These are phyloP conservation scores for Sycobia sp. DNA, from an alignment of 1,140 invertebrate genomes.

Conservation along the genomic window DNA sequence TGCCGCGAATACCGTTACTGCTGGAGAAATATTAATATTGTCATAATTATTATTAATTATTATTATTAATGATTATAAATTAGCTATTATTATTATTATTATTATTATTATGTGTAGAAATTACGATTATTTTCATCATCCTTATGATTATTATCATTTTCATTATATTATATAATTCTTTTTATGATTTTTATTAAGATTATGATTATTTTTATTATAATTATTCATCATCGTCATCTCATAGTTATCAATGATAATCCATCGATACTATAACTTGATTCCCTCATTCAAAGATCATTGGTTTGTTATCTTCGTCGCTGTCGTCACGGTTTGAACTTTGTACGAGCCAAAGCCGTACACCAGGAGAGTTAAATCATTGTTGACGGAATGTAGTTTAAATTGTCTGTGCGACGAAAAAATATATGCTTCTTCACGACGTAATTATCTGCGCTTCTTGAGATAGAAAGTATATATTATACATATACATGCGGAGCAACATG, in stretches of 20 bases:
- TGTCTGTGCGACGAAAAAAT: constrained; percentile 27
- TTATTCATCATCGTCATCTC: too few relatives aligned
- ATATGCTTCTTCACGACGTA: constrained; percentile 31
- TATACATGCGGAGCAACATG: constrained; percentile 22
- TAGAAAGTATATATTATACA: constrained; percentile 30
- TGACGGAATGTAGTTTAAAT: constrained; percentile 34
- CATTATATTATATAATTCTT: neutral
- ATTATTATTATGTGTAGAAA: constrained; percentile 1
- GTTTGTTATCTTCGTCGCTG: constrained; percentile 28
- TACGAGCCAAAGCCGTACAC: constrained; percentile 4
- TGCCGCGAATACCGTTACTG: constrained; percentile 20
- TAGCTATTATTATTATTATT: constrained; percentile 8
- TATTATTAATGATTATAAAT: constrained; percentile 3
- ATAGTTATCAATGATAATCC: constrained; percentile 18
- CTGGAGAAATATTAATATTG: constrained; percentile 16
- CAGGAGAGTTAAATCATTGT: constrained; percentile 21
- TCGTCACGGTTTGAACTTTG: constrained; percentile 14
- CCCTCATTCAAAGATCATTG: constrained; percentile 24
- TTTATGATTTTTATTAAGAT: neutral
- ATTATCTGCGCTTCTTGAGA: constrained; percentile 35
- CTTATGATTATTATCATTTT: constrained; percentile 1
- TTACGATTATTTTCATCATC: constrained; percentile 3
- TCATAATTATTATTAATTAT: constrained; percentile 12
- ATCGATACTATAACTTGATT: constrained; percentile 21
- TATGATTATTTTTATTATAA: constrained; percentile 9